Evolutionary conservation across 1,140 invertebrate species (phyloP), one percentile per base, ranked within the genome.

Genomic region (Samia ricini): DNA sequence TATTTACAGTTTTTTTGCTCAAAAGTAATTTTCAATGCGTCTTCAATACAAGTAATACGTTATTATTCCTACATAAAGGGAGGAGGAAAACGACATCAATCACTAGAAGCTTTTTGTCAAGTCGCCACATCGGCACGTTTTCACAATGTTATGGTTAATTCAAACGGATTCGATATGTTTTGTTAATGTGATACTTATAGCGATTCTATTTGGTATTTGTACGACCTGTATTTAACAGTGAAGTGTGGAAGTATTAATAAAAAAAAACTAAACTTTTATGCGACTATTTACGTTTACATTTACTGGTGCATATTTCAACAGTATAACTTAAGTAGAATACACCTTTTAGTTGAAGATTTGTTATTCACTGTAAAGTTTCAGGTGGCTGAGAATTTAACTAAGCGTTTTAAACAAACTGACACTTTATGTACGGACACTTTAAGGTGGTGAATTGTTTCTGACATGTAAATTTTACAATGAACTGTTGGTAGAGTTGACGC

Each of bases 281-380:
- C 77, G 75, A 78, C 76, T 77, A 83, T 70, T 42, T 15, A 42
- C 33, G 33, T 15, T 42, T 42, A 12, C 74, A 81, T 81, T 73
- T 79, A 69, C 76, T 71, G 72, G 81, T 79, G 84, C 86, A 87
- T 82, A 88, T 83, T 87, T 88, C 85, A 88, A 86, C 81, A 77
- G 77, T 59, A 67, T 75, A 87, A 89, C 82, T 89, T 81, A 42
- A 68, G 74, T 69, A 64, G 72, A 81, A 84, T 81, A 78, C 77
- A 88, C 85, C 86, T 85, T 88, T 81, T 74, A 70, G 76, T 42
- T 42, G 33, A 42, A 80, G 85, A 86, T 89, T 88, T 89, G 86
- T 86, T 87, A 86, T 83, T 86, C 82, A 83, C 79, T 89, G 77
- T 79, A 83, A 88, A 87, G 72, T 89, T 89, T 89, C 85, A 86